phyloP scores from a whole-genome alignment of 2,888 invertebrate genomes.

The Dascillus cervinus region DNA sequence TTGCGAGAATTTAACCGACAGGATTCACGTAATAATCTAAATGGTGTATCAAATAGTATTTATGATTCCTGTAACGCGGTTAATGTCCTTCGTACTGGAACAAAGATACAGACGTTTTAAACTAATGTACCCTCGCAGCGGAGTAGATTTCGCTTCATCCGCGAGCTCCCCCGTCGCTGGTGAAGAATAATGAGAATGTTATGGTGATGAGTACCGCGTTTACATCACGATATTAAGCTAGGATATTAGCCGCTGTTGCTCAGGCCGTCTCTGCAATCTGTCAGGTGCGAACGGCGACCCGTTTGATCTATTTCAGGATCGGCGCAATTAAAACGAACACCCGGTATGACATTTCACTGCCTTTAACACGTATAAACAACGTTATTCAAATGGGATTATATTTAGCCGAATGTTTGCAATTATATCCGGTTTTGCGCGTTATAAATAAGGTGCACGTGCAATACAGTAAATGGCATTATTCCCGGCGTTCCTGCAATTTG shows the following conservation, averaged over 20 bases:
- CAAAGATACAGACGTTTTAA: conserved; percentile 32
- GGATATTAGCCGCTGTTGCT: conserved; percentile 32
- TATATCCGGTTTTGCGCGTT: no score
- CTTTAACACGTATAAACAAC: no score
- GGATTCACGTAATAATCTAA: conserved; percentile 22
- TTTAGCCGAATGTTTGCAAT: no score
- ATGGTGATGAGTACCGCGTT: conserved; percentile 40
- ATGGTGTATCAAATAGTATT: conserved; percentile 27
- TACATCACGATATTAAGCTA: conserved; percentile 37
- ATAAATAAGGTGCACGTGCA: no score
- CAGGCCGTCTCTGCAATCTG: conserved; percentile 28
- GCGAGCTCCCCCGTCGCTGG: conserved; percentile 23
- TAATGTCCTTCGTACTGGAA: conserved; percentile 29
- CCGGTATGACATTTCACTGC: no score
- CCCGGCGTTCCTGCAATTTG: no score
- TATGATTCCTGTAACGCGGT: conserved; percentile 28
- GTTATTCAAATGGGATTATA: no score
- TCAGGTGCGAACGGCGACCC: conserved; percentile 24
- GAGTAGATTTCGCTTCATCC: conserved; percentile 30
- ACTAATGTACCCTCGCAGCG: conserved; percentile 30
- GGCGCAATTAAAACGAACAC: no score
- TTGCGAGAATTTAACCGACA: conserved; percentile 24
- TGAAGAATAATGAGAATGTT: conserved; percentile 42
- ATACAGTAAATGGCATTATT: no score
- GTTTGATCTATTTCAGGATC: no score